Evolutionary conservation across 2,113 vertebrate species (phyloP).

Genomic region (Prolemur simus): DNA sequence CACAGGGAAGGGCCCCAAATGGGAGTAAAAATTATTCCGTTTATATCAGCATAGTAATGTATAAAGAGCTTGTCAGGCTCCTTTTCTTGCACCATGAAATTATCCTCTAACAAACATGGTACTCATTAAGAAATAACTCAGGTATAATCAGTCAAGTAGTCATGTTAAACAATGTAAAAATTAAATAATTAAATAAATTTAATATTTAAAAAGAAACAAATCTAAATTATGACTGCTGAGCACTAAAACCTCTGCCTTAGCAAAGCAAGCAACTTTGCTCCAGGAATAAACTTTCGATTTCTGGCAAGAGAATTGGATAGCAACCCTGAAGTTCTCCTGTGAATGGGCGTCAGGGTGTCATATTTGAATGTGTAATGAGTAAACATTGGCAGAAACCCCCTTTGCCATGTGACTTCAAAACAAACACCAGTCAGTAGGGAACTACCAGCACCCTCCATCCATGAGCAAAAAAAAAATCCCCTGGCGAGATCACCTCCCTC

Average conservation of each 20-base stretch:
- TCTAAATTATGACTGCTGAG: background rate
- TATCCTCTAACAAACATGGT: background rate
- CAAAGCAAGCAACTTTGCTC: slow-evolving; percentile 54
- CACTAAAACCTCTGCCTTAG: background rate
- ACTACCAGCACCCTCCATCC: slow-evolving; percentile 20
- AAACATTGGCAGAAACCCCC: slow-evolving; percentile 63
- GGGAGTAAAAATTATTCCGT: background rate
- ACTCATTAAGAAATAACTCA: background rate
- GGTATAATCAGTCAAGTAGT: background rate
- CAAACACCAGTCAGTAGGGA: slow-evolving; percentile 64
- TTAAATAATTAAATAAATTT: slow-evolving; percentile 1
- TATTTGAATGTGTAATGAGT: slow-evolving; percentile 65
- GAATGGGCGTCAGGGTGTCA: slow-evolving; percentile 25
- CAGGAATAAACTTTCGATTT: slow-evolving; percentile 45
- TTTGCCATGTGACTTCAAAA: slow-evolving; percentile 66
- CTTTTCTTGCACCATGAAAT: background rate
- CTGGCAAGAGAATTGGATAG: slow-evolving; percentile 50
- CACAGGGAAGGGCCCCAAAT: background rate
- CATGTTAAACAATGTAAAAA: slow-evolving; percentile 8
- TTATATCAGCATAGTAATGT: background rate
- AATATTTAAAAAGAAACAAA: background rate
- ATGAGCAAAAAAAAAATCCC: slow-evolving; percentile 38
- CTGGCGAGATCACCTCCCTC: background rate
- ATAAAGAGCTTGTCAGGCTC: background rate
- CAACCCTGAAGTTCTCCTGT: background rate